Evolutionary conservation across 2,888 invertebrate genomes (phyloP).

Genomic region (Gasteruption jaculator): DNA sequence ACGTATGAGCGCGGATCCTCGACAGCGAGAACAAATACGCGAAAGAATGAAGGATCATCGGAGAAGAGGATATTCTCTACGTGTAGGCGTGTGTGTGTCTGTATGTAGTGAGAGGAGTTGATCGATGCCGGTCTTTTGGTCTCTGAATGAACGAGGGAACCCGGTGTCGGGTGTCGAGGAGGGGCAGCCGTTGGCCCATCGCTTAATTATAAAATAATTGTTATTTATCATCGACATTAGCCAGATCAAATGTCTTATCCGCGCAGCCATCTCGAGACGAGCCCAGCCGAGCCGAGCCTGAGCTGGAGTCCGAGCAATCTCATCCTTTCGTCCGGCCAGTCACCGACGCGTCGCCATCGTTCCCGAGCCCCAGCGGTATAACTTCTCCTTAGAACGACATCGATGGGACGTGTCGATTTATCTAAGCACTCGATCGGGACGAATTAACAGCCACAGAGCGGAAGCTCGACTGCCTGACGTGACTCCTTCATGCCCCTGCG

Average conservation of each 20-base stretch:
- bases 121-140: conserved; percentile 42
- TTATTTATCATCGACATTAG: conserved; percentile 40
- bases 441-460: conserved; percentile 34
- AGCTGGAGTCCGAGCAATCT: too few relatives aligned
- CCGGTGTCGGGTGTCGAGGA: conserved; percentile 37
- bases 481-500: too few relatives aligned
- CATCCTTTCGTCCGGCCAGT: too few relatives aligned
- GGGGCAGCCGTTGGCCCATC: conserved; percentile 24
- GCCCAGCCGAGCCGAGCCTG: conserved; percentile 14
- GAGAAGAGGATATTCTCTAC: too few relatives aligned
- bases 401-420: conserved; percentile 31
- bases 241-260: conserved; percentile 31
- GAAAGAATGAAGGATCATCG: too few relatives aligned
- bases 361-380: conserved; percentile 28
- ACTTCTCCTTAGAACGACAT: too few relatives aligned
- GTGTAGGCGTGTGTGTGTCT: too few relatives aligned
- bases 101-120: too few relatives aligned
- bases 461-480: too few relatives aligned
- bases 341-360: conserved; percentile 7
- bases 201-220: conserved; percentile 47
- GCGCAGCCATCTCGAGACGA: conserved; percentile 18
- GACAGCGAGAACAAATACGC: too few relatives aligned
- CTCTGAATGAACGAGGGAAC: conserved; percentile 42
- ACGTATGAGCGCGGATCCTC: too few relatives aligned
- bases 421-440: conserved; percentile 37